Percentiles rank a stretch among this genome's conserved stretches.
These are phyloP conservation scores for Amia ocellicauda DNA, from an alignment of 2,113 vertebrate genomes.

Conservation along the genomic window DNA sequence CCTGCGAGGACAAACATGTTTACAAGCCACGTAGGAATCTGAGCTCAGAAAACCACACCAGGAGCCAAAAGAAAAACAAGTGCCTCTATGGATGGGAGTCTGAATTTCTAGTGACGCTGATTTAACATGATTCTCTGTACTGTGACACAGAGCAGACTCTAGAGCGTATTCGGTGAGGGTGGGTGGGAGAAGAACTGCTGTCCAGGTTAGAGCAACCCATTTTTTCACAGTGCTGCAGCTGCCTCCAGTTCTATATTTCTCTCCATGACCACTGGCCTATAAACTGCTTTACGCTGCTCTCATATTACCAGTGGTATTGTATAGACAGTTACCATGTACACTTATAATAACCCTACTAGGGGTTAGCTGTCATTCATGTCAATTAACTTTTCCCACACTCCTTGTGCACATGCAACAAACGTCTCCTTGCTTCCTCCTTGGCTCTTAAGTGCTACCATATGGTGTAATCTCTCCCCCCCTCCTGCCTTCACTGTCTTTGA, in stretches of 20 bases:
- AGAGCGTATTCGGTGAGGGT: neutral
- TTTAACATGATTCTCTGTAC: neutral
- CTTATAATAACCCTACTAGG: slow-evolving; percentile 65
- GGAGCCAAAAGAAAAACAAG: too few species aligned
- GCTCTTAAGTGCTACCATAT: slow-evolving; percentile 92
- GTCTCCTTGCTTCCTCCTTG: slow-evolving; percentile 79
- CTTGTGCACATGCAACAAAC: slow-evolving; percentile 56
- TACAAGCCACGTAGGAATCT: neutral
- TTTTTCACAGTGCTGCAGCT: neutral
- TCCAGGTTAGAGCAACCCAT: slow-evolving; percentile 14
- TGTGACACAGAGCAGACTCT: neutral
- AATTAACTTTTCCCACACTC: slow-evolving; percentile 95
- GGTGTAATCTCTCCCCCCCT: slow-evolving; percentile 56
- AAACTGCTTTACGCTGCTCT: slow-evolving; percentile 63
- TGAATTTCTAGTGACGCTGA: neutral
- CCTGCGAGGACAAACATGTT: slow-evolving; percentile 14
- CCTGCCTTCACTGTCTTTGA: slow-evolving; percentile 68
- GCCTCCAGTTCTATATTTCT: neutral
- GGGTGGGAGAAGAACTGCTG: slow-evolving; percentile 23
- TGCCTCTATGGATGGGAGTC: too few species aligned
- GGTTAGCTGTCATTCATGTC: slow-evolving; percentile 87
- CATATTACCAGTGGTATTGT: slow-evolving; percentile 56
- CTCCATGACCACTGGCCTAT: slow-evolving; percentile 35
- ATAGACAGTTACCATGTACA: slow-evolving; percentile 65
- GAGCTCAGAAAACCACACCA: neutral